phyloP scores from a whole-genome alignment of 1,140 invertebrate species.

The Meloidogyne exigua region DNA sequence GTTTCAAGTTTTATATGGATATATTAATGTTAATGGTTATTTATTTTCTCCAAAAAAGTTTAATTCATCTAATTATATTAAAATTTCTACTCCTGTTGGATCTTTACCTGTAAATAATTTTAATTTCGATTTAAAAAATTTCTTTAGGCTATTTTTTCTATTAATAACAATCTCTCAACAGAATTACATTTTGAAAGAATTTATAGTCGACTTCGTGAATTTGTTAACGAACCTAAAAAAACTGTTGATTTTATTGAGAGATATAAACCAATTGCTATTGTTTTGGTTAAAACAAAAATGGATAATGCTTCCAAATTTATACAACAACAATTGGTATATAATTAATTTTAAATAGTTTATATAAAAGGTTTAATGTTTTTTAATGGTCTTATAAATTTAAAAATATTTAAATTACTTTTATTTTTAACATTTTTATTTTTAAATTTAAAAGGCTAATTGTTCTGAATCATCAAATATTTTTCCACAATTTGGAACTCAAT shows the following conservation, averaged over 20 bases:
- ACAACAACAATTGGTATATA: constrained; percentile 4
- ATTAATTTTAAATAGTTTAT: background rate
- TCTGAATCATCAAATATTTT: background rate
- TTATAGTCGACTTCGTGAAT: constrained; percentile 19
- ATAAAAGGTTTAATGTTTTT: too few species aligned
- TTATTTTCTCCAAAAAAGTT: constrained; percentile 23
- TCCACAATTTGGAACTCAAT: constrained; percentile 4
- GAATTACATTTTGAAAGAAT: constrained; percentile 24
- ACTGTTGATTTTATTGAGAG: background rate
- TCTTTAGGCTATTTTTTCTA: constrained; percentile 11
- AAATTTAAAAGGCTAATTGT: background rate
- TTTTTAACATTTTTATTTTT: background rate
- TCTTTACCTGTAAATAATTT: constrained; percentile 30
- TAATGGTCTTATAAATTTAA: too few species aligned
- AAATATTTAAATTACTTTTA: background rate
- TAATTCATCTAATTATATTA: constrained; percentile 30
- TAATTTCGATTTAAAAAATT: background rate
- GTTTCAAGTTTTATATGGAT: constrained; percentile 37
- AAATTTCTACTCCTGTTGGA: constrained; percentile 9
- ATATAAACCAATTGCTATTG: constrained; percentile 8
- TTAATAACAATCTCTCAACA: constrained; percentile 6
- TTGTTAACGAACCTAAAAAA: constrained; percentile 17
- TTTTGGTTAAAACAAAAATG: constrained; percentile 23
- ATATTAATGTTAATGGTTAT: constrained; percentile 29
- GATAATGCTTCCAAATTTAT: constrained; percentile 19